Evolutionary conservation across 2,888 invertebrate genomes (phyloP).

Genomic region (Polymixis flavicincta): DNA sequence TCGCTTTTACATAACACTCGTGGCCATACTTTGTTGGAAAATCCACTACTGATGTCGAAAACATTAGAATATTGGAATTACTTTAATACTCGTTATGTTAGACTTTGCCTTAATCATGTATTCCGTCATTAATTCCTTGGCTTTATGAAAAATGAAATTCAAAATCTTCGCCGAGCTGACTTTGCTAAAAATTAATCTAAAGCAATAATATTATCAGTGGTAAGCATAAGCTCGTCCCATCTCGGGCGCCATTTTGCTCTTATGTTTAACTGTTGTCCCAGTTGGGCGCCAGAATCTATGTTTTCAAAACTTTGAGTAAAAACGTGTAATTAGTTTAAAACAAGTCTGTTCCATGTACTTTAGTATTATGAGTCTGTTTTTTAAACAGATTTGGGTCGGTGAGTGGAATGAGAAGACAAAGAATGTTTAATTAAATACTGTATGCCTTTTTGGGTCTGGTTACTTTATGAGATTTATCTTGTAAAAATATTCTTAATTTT

Average conservation of each 20-base stretch:
- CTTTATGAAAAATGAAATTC: not conserved
- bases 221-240: not conserved
- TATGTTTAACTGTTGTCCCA: slow-evolving; percentile 1
- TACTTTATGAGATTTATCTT: not conserved
- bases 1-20: not conserved
- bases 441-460: slow-evolving; percentile 1
- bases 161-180: not conserved
- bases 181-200: not conserved
- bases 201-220: not conserved
- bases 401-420: not conserved
- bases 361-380: not conserved
- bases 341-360: slow-evolving; percentile 24
- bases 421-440: slow-evolving; percentile 29
- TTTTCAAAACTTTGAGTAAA: slow-evolving; percentile 15
- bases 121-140: not conserved
- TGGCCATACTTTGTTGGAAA: too few species aligned
- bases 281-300: slow-evolving; percentile 40
- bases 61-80: not conserved
- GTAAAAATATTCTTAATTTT: not conserved
- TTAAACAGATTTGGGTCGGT: slow-evolving; percentile 6
- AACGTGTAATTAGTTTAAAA: slow-evolving; percentile 47
- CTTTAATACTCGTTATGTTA: too few species aligned
- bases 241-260: slow-evolving; percentile 48
- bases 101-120: not conserved
- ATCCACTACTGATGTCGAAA: too few species aligned